Conservation (phyloP, 2,797 vertebrate species). For the Cyclopterus lumpus region DNA sequence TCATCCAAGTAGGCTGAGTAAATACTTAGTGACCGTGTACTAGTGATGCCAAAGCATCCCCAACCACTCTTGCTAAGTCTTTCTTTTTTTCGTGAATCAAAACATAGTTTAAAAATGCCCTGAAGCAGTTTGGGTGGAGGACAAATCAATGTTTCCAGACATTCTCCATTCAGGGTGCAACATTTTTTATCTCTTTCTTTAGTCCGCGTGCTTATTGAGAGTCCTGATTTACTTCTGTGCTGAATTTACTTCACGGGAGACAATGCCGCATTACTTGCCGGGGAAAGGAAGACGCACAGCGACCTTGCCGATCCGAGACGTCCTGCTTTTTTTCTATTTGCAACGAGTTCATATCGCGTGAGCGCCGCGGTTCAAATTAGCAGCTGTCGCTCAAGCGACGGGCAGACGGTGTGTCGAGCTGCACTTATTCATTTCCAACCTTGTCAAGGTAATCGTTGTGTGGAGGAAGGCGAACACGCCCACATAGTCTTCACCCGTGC, state of each 20-base stretch:
- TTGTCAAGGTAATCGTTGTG: conserved; percentile 55
- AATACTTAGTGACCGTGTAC: not conserved
- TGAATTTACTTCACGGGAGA: conserved; percentile 5
- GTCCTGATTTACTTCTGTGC: conserved; percentile 5
- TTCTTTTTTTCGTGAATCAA: not conserved
- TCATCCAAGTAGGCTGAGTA: not conserved
- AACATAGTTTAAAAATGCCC: not conserved
- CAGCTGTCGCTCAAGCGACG: conserved; percentile 41
- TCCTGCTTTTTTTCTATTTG: conserved; percentile 24
- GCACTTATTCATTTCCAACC: conserved; percentile 53
- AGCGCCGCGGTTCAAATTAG: conserved; percentile 43
- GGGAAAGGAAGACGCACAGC: not conserved
- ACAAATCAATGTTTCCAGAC: conserved; percentile 15
- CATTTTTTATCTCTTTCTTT: conserved; percentile 15
- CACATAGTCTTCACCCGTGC: conserved; percentile 30
- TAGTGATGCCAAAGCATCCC: not conserved
- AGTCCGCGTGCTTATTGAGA: conserved; percentile 9
- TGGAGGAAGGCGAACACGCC: conserved; percentile 40
- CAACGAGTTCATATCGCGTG: conserved; percentile 31
- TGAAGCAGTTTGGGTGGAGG: not conserved
- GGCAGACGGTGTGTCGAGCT: conserved; percentile 31
- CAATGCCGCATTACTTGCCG: conserved; percentile 7
- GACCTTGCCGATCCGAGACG: conserved; percentile 38
- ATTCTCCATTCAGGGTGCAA: conserved; percentile 11
- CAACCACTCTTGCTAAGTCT: not conserved